Evolutionary conservation across 53 echinoderm and acorn worm species (phyloP).

Genomic region (Patiria pectinifera): DNA sequence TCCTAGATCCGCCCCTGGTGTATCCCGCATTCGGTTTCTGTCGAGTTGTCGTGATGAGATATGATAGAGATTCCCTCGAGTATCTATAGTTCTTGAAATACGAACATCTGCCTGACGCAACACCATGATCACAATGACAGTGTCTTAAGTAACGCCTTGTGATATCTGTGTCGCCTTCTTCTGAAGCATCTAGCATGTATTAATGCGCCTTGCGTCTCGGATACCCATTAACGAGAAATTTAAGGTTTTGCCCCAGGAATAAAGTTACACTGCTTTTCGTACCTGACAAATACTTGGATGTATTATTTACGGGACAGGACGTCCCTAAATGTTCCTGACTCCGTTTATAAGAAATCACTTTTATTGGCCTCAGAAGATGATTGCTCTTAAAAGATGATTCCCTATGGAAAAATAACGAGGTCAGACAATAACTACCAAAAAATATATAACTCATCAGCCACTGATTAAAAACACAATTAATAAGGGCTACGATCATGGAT

Average conservation of each 20-base stretch:
- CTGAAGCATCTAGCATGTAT: not conserved
- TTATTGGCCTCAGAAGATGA: not conserved
- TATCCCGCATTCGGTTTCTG: not conserved
- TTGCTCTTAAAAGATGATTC: not conserved
- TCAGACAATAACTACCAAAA: not conserved
- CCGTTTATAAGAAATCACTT: not conserved
- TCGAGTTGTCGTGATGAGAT: not conserved
- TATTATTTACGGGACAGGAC: not conserved
- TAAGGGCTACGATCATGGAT: too few relatives aligned
- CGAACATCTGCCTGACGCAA: not conserved
- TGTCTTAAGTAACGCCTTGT: not conserved
- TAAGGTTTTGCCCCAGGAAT: not conserved
- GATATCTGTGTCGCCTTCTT: not conserved
- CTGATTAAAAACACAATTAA: too few relatives aligned
- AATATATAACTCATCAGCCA: too few relatives aligned
- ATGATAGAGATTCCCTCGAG: not conserved
- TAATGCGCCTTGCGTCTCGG: not conserved
- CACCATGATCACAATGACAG: not conserved
- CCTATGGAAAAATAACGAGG: not conserved
- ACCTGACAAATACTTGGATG: not conserved
- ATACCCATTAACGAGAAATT: not conserved
- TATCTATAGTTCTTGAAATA: not conserved
- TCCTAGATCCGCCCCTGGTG: too few relatives aligned
- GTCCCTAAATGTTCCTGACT: not conserved
- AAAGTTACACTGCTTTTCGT: not conserved